Evolutionary conservation across 53 echinoderm and acorn worm species (phyloP).

Genomic region (Astropecten irregularis): DNA sequence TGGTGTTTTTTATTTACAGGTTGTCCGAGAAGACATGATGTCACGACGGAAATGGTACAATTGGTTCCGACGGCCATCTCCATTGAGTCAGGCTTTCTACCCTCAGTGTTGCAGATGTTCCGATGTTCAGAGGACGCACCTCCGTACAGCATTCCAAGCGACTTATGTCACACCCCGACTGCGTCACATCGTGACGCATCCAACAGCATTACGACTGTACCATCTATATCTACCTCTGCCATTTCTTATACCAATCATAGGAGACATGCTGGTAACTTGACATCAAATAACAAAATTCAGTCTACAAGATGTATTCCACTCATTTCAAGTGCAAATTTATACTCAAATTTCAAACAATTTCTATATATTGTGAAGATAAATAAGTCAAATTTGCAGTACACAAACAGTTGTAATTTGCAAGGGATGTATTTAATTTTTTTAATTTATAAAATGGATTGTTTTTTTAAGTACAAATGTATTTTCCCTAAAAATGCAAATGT

Average conservation of each 20-base stretch:
- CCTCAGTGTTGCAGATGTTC: conserved; percentile 89
- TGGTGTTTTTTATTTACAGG: too few relatives aligned
- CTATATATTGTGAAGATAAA: too few relatives aligned
- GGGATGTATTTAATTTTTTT: too few relatives aligned
- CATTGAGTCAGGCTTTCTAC: conserved; percentile 83
- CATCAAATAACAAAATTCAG: background rate
- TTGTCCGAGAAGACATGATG: conserved; percentile 44
- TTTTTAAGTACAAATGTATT: too few relatives aligned
- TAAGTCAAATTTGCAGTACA: too few relatives aligned
- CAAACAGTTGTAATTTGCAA: too few relatives aligned
- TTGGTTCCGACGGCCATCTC: background rate
- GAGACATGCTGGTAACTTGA: background rate
- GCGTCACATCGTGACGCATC: conserved; percentile 77
- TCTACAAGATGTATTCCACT: too few relatives aligned
- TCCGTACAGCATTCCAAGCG: conserved; percentile 41
- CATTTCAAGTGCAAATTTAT: too few relatives aligned
- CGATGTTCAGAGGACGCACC: conserved; percentile 62
- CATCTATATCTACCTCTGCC: conserved; percentile 87
- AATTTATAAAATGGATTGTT: too few relatives aligned
- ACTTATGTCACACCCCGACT: background rate
- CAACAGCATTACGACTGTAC: conserved; percentile 74
- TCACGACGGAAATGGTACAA: conserved; percentile 11
- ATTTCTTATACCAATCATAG: conserved; percentile 33
- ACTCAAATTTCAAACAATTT: too few relatives aligned
- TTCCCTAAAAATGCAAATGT: too few relatives aligned